Conservation (phyloP, 2,113 vertebrate genomes). For the Oryzias curvinotus region DNA sequence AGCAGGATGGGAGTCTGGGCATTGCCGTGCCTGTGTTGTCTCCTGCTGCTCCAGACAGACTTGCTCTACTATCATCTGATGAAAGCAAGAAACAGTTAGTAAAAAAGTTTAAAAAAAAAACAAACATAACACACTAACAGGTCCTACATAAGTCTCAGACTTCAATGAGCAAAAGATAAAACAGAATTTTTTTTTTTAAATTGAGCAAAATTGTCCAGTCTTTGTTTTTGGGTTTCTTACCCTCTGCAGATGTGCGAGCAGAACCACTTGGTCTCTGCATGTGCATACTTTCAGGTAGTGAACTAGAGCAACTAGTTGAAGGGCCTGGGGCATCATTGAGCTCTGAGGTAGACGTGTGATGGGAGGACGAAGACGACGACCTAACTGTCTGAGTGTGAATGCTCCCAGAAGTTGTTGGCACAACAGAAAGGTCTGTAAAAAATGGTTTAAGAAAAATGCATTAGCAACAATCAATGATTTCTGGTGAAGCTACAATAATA, state of each 20-base stretch:
- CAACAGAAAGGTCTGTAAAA: conserved; percentile 86
- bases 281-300: conserved; percentile 80
- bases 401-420: conserved; percentile 89
- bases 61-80: conserved; percentile 86
- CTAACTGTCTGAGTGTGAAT: conserved; percentile 83
- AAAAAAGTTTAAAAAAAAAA: not conserved
- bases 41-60: conserved; percentile 75
- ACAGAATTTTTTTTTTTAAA: too few species aligned
- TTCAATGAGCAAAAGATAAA: conserved; percentile 2
- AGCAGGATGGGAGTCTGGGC: conserved; percentile 96
- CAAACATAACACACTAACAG: not conserved
- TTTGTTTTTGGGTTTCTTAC: conserved; percentile 65
- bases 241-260: conserved; percentile 80
- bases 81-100: not conserved
- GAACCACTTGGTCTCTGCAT: conserved; percentile 77
- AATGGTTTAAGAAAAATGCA: not conserved
- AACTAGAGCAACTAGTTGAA: conserved; percentile 82
- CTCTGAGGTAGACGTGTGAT: conserved; percentile 92
- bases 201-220: too few species aligned
- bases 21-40: conserved; percentile 86
- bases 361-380: conserved; percentile 80
- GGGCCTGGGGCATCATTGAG: conserved; percentile 82
- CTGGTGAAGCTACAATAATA: too few species aligned
- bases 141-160: not conserved
- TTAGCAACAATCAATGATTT: not conserved